Base-by-base conservation (phyloP, 2,113 vertebrate species). In the Morone chrysops region DNA sequence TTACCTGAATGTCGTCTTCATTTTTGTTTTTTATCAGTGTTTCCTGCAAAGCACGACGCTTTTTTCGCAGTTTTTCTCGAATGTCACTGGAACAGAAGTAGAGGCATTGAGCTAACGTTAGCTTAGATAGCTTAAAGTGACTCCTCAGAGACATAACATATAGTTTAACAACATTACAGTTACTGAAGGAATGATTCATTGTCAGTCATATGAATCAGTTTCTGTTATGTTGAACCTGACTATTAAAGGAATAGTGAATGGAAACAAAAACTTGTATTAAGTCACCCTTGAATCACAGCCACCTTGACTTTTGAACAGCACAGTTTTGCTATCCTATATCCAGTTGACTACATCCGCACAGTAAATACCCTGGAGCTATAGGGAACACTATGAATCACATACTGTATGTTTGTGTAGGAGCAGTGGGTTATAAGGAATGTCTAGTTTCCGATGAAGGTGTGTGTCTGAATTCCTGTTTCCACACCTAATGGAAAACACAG, bases 1-100 rank as follows among this genome's bases (percentile, higher is more conserved):
- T 81, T 81, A 96, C 95, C 95, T 94, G 94, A 0, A 82, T 83
- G 75, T 96, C 95, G 48, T 91, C 90, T 40, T 91, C 88, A 20
- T 90, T 70, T 85, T 79, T 90, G 51, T 36, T 86, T 79, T 78
- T 90, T 0, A 16, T 78, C 2, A 95, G 36, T 8, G 90, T 90
- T 9, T 93, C 93, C 61, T 94, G 93, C 31, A 96, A 62, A 22
- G 90, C 91, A 0, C 92, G 89, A 1, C 90, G 80, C 70, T 94
- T 96, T 83, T 89, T 93, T 31, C 85, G 86, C 43, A 95, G 91
- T 78, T 94, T 95, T 43, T 93, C 91, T 4, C 92, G 81, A 38
- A 92, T 41, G 14, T 85, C 90, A 11, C 92, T 93, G 20, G 1
- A 85, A 81, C 12, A 87, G 1, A 78, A 20, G 77, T 0, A 75